Evolutionary conservation across 2,888 invertebrate species (phyloP), one percentile per base, ranked within the genome.

Genomic region (Apodemia mormo): DNA sequence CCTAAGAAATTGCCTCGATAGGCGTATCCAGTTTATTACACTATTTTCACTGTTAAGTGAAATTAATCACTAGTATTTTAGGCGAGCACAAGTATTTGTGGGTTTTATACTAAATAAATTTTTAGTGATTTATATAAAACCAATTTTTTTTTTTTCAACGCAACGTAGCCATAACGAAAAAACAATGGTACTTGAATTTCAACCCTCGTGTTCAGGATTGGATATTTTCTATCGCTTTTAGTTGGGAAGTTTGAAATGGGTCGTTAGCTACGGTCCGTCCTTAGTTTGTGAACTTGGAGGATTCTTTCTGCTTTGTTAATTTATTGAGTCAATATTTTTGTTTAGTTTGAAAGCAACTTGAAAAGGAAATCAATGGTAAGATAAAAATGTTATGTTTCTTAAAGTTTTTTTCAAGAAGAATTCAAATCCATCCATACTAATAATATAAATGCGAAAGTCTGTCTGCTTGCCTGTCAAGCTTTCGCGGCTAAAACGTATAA

Each of bases 221-320:
- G 67, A 61, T 61, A 30, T 61, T 56, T 58, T 67, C 37, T 58
- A 58, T 67, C 29, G 58, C 43, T 58, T 67, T 33, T 43, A 66
- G 66, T 66, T 66, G 52, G 40, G 56, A 58, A 67, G 58, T 67
- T 67, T 58, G 67, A 29, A 56, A 58, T 67, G 58, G 67, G 43
- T 67, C 67, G 67, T 67, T 56, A 58, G 58, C 29, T 61, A 12
- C 61, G 61, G 58, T 22, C 67, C 67, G 56, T 12, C 66, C 49
- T 30, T 43, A 12, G 66, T 58, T 58, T 58, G 58, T 66, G 40
- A 30, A 49, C 66, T 66, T 66, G 8, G 43, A 29, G 54, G 56
- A 56, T 56, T 67, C 56, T 67, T 67, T 58, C 22, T 1, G 29
- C 40, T 66, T 30, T 29, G 45, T 29, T 49, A 45, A 49, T 66